Evolutionary conservation across 2,797 vertebrate species (phyloP).

Genomic region (Cryptoblepharus egeriae): DNA sequence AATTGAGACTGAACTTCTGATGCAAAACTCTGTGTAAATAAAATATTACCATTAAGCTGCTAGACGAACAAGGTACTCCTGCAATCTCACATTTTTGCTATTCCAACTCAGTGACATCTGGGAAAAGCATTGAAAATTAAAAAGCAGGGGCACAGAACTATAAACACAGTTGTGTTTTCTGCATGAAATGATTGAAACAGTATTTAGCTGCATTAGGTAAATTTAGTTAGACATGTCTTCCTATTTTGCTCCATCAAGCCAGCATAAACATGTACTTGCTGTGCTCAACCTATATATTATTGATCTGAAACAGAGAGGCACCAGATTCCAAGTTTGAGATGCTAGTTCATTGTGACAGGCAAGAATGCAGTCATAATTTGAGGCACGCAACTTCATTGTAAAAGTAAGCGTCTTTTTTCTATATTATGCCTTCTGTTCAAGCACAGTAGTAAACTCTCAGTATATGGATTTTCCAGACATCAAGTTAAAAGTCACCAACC

Average conservation of each 20-base stretch:
- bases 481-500: not conserved
- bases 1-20: not conserved
- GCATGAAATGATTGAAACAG: not conserved
- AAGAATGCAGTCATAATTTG: not conserved
- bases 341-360: not conserved
- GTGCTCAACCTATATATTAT: not conserved
- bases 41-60: constrained; percentile 1
- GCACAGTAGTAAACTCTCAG: not conserved
- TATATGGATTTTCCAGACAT: not conserved
- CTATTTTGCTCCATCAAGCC: not conserved
- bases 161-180: not conserved
- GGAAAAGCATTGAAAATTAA: not conserved
- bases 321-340: not conserved
- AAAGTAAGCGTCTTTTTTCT: not conserved
- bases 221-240: not conserved
- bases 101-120: constrained; percentile 11
- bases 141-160: not conserved
- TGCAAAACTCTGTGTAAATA: constrained; percentile 20
- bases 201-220: constrained; percentile 6
- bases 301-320: not conserved
- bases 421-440: not conserved
- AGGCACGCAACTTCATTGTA: not conserved
- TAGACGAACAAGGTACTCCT: not conserved
- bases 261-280: not conserved
- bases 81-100: not conserved